Evolutionary conservation across 2,113 vertebrate genomes (phyloP), one percentile per base, ranked within the genome.

Genomic region (Papio anubis): DNA sequence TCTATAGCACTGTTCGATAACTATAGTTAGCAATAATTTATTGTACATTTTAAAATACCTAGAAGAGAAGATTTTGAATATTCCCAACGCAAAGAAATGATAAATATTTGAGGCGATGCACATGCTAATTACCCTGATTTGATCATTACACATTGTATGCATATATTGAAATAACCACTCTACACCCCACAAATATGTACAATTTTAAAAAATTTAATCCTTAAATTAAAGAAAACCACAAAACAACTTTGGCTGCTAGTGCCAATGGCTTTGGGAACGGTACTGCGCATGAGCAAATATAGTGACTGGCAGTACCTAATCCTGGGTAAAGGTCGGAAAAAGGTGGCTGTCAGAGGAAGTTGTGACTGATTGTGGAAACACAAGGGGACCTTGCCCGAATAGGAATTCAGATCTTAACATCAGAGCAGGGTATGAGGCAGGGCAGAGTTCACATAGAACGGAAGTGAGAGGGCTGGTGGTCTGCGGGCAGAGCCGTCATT

Each of bases 361-460:
- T 84, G 81, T 92, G 72, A 75, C 35, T 85, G 91, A 84, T 95
- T 95, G 61, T 72, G 35, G 72, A 94, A 95, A 89, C 73, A 85
- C 40, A 94, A 40, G 64, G 55, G 20, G 72, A 81, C 88, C 72
- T 94, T 84, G 30, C 55, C 79, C 38, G 48, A 80, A 76, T 89
- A 94, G 87, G 40, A 93, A 82, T 95, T 92, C 35, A 4, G 48
- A 87, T 80, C 68, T 88, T 94, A 91, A 96, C 70, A 91, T 72
- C 18, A 73, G 87, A 93, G 83, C n/a, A 59, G 68, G 17, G 32
- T 48, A 61, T 79, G 76, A 84, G 88, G 55, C 70, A 45, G 35
- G 79, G 87, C 45, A 79, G 93, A 92, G 55, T 61, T 97, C 57
- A 55, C 94, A 52, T 30, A 21, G 35, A 93, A 68, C 30, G 35